Percentiles rank a stretch among this genome's conserved stretches.
Conservation (phyloP, 2,797 vertebrate species). For the Enteromius thamalakanensis region DNA sequence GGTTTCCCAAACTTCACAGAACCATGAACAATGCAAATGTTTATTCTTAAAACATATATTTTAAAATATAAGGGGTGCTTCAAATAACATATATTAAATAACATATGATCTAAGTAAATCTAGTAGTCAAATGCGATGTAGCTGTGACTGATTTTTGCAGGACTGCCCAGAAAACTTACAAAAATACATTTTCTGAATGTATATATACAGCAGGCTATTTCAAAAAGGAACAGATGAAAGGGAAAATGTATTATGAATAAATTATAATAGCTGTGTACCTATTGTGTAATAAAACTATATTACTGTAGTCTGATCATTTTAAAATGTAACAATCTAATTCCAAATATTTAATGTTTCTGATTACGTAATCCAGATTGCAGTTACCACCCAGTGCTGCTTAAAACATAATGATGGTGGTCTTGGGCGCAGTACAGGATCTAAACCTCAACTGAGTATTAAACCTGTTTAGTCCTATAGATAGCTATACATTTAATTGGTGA, state of each 20-base stretch:
- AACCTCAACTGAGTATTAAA: not conserved
- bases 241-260: not conserved
- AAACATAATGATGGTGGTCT: not conserved
- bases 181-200: not conserved
- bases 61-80: no score
- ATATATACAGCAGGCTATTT: not conserved
- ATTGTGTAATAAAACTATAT: not conserved
- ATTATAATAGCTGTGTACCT: not conserved
- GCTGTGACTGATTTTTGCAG: not conserved
- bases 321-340: not conserved
- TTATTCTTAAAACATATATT: no score
- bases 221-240: not conserved
- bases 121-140: not conserved
- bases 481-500: conserved; percentile 28
- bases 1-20: no score
- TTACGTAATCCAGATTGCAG: not conserved
- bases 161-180: not conserved
- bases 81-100: no score
- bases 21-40: not conserved
- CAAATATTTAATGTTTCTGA: not conserved
- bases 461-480: conserved; percentile 8
- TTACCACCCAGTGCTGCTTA: not conserved
- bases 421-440: not conserved
- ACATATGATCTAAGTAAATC: not conserved
- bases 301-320: not conserved